Conservation (phyloP, 2,797 vertebrate genomes). For the Galaxias olidus region DNA sequence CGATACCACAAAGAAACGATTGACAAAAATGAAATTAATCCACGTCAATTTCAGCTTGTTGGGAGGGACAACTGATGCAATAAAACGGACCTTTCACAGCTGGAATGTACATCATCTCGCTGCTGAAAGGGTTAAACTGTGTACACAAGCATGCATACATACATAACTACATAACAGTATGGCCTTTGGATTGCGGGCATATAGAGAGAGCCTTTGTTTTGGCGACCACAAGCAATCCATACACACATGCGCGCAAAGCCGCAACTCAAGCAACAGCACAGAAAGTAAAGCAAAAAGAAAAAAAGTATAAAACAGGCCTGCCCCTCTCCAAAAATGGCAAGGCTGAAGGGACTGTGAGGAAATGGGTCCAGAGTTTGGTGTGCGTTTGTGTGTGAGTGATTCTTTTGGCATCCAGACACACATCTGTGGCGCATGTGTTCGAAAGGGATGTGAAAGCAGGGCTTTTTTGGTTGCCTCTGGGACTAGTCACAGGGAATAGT, state of each 20-base stretch:
- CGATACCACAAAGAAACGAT: too few relatives aligned
- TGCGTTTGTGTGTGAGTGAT: conserved; percentile 2
- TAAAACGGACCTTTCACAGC: not conserved
- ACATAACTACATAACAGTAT: not conserved
- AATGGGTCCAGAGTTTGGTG: too few relatives aligned
- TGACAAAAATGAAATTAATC: too few relatives aligned
- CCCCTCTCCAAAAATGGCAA: too few relatives aligned
- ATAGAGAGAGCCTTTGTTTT: conserved; percentile 35
- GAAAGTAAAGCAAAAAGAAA: too few relatives aligned
- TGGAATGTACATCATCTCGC: not conserved
- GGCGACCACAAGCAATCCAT: conserved; percentile 28
- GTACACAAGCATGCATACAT: not conserved
- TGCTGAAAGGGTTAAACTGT: conserved; percentile 2
- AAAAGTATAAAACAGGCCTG: too few relatives aligned
- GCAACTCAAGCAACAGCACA: too few relatives aligned
- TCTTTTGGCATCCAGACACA: too few relatives aligned
- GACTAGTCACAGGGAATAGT: conserved; percentile 57
- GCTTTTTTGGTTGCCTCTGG: conserved; percentile 1
- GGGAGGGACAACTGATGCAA: not conserved
- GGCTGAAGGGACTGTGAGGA: too few relatives aligned
- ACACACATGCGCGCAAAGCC: conserved; percentile 61
- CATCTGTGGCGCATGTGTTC: too few relatives aligned
- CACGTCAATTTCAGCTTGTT: too few relatives aligned
- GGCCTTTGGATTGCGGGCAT: conserved; percentile 35
- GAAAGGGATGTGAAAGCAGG: not conserved